Percentiles rank a stretch among this genome's conserved stretches.
Evolutionary conservation across 2,888 invertebrate genomes (phyloP).

Genomic region (Imbricaverruca yamaguchii): DNA sequence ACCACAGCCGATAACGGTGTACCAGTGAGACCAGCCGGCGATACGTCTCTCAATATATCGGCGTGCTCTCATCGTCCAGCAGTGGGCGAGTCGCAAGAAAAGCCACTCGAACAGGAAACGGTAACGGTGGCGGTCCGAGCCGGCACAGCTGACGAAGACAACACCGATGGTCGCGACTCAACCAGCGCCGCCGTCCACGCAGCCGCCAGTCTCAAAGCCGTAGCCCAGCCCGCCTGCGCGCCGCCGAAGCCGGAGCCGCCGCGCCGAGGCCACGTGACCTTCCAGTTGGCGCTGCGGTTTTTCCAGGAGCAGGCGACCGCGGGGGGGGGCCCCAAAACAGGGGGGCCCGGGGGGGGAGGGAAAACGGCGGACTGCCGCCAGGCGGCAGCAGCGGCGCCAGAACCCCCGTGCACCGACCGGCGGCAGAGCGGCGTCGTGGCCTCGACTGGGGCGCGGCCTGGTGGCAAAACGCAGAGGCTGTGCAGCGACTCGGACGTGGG

Average conservation of each 20-base stretch:
- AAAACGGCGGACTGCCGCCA: background rate
- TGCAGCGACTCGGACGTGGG: background rate
- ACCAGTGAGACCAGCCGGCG: background rate
- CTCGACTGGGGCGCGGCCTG: background rate
- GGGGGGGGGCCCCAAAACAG: background rate
- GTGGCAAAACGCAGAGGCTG: background rate
- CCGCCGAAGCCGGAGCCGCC: background rate
- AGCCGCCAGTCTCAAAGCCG: background rate
- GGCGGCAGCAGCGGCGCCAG: background rate
- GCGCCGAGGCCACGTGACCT: background rate
- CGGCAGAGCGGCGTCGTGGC: background rate
- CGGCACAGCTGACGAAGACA: background rate
- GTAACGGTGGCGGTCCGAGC: background rate
- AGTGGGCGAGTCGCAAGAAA: no score
- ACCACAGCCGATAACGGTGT: background rate
- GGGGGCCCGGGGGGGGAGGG: background rate
- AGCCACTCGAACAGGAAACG: background rate
- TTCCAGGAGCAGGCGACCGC: background rate
- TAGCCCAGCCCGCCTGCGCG: background rate
- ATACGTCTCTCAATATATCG: background rate
- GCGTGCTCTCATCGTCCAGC: no score
- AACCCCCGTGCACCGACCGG: background rate
- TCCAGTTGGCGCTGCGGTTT: background rate
- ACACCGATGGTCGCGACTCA: background rate
- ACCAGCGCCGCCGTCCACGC: background rate